phyloP scores from a whole-genome alignment of 2,888 invertebrate species.

The Drosophila austrosaltans region DNA sequence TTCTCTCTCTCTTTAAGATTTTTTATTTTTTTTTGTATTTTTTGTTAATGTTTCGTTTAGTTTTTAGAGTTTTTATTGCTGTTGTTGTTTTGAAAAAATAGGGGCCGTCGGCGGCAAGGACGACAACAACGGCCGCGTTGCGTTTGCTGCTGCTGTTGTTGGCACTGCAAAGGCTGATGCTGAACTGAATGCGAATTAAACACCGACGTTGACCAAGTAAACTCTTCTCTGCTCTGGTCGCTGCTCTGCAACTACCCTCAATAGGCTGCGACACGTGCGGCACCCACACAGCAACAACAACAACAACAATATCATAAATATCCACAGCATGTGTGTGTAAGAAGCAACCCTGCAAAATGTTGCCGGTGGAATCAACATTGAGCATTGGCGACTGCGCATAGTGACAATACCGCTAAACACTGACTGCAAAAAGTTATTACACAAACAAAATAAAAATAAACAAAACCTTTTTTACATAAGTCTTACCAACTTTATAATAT shows the following conservation, averaged over 20 bases:
- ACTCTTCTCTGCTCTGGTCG: slow-evolving; percentile 32
- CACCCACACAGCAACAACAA: slow-evolving; percentile 43
- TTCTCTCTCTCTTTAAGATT: neutral
- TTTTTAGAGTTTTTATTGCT: slow-evolving; percentile 24
- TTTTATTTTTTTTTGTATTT: slow-evolving; percentile 5
- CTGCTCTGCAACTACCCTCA: slow-evolving; percentile 53
- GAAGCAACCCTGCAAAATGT: slow-evolving; percentile 49
- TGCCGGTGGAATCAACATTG: slow-evolving; percentile 40
- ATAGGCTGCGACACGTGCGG: slow-evolving; percentile 46
- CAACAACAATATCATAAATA: slow-evolving; percentile 37
- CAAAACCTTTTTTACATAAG: too few species aligned
- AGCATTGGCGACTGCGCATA: slow-evolving; percentile 48
- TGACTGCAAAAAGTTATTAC: slow-evolving; percentile 41
- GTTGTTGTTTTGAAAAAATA: slow-evolving; percentile 35
- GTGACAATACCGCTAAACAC: slow-evolving; percentile 41
- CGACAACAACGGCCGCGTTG: slow-evolving; percentile 56
- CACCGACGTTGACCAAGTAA: slow-evolving; percentile 60
- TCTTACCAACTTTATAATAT: too few species aligned
- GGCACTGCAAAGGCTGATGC: slow-evolving; percentile 77
- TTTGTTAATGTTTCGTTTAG: slow-evolving; percentile 15
- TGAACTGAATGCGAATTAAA: slow-evolving; percentile 67
- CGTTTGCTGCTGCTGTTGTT: slow-evolving; percentile 42
- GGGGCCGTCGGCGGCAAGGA: slow-evolving; percentile 57
- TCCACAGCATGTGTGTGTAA: slow-evolving; percentile 12
- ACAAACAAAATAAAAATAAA: slow-evolving; percentile 24